These are phyloP conservation scores for Argya squamiceps DNA, from an alignment of 2,797 vertebrate genomes.

Conservation along the genomic window DNA sequence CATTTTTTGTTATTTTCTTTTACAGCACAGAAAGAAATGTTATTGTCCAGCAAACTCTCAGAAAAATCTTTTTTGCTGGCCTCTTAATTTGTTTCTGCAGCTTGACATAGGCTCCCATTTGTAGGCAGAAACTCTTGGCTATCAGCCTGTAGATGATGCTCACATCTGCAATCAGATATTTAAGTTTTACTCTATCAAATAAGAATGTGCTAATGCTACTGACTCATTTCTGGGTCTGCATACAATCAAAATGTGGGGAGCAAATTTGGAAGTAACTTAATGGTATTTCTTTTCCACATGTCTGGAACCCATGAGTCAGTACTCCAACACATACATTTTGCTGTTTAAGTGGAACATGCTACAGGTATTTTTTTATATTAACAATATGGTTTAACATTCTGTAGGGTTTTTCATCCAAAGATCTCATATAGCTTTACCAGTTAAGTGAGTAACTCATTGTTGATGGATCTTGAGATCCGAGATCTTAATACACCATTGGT, in stretches of 20 bases:
- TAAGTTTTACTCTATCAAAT: neutral
- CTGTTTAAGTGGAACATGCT: slow-evolving; percentile 9
- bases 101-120: neutral
- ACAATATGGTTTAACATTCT: neutral
- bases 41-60: neutral
- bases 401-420: neutral
- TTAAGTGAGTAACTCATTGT: neutral
- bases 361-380: neutral
- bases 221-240: slow-evolving; percentile 15
- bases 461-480: neutral
- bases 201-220: slow-evolving; percentile 17
- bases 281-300: slow-evolving; percentile 26
- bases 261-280: slow-evolving; percentile 26
- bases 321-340: slow-evolving; percentile 21
- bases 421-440: neutral
- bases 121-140: neutral
- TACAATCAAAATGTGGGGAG: slow-evolving; percentile 10
- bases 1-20: neutral
- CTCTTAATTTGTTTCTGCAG: neutral
- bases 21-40: neutral
- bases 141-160: neutral
- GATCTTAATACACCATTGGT: neutral
- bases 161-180: neutral
- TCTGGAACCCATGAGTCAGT: slow-evolving; percentile 51
- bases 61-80: neutral